phyloP scores from a whole-genome alignment of 1,140 invertebrate species.

The Heliothis subflexa region DNA sequence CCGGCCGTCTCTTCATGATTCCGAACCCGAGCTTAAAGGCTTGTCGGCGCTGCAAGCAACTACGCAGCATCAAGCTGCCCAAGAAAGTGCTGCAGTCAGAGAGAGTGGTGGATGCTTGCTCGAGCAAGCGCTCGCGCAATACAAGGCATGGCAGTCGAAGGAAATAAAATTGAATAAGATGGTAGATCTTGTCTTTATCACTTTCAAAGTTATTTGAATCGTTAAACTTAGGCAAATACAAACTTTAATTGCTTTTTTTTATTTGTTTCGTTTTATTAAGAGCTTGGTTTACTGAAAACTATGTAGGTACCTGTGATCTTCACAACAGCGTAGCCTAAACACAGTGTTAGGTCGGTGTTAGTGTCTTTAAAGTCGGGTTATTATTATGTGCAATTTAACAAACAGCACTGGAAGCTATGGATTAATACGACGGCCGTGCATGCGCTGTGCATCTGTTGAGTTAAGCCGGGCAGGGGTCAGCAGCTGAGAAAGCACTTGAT shows the following conservation, averaged over 20 bases:
- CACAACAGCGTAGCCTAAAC: no score
- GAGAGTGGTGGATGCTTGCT: conserved; percentile 59
- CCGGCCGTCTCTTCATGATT: background rate
- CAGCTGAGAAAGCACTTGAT: conserved; percentile 81
- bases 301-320: no score
- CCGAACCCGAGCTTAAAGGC: background rate
- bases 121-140: conserved; percentile 16
- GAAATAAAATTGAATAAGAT: conserved; percentile 1
- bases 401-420: background rate
- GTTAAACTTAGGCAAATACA: conserved; percentile 9
- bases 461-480: conserved; percentile 61
- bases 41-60: background rate
- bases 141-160: background rate
- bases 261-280: background rate
- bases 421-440: background rate
- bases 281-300: background rate
- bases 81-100: conserved; percentile 67
- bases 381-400: background rate
- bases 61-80: conserved; percentile 56
- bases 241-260: background rate
- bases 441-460: conserved; percentile 3
- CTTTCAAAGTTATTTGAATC: conserved; percentile 7
- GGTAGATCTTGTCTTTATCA: background rate
- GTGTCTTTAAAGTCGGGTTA: background rate
- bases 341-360: no score